These are phyloP conservation scores for Tromatobia lineatoria DNA, from an alignment of 2,888 invertebrate species.

Conservation along the genomic window DNA sequence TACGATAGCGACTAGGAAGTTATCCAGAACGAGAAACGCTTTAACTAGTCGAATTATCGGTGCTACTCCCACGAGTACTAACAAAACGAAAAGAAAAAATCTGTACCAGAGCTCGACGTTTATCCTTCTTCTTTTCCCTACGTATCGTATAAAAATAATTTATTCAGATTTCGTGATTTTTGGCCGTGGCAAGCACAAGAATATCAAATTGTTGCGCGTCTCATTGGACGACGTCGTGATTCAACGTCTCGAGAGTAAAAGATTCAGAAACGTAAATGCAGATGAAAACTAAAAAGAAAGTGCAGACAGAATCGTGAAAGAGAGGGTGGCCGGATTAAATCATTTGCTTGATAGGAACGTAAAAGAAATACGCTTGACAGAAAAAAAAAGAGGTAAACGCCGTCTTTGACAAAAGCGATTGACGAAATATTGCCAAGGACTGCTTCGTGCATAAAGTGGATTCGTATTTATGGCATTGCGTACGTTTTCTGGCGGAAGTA, in stretches of 20 bases:
- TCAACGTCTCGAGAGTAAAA: slow-evolving; percentile 28
- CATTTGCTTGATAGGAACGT: slow-evolving; percentile 62
- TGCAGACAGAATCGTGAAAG: slow-evolving; percentile 39
- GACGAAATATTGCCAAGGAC: slow-evolving; percentile 33
- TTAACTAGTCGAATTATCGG: slow-evolving; percentile 56
- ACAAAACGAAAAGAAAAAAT: slow-evolving; percentile 33
- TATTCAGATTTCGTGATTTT: slow-evolving; percentile 45
- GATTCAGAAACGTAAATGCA: neutral
- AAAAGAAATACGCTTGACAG: slow-evolving; percentile 20
- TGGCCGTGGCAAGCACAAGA: slow-evolving; percentile 38
- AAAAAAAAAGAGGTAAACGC: slow-evolving; percentile 1
- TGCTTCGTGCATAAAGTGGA: neutral
- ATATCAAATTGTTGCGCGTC: slow-evolving; percentile 52
- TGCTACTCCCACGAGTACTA: slow-evolving; percentile 37
- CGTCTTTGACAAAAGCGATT: slow-evolving; percentile 31
- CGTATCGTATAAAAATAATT: slow-evolving; percentile 15
- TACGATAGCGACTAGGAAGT: slow-evolving; percentile 2
- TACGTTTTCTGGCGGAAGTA: slow-evolving; percentile 54
- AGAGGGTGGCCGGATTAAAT: slow-evolving; percentile 57
- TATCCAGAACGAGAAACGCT: slow-evolving; percentile 27
- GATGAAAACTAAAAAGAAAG: slow-evolving; percentile 22
- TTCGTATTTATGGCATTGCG: slow-evolving; percentile 31
- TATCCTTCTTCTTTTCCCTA: slow-evolving; percentile 44
- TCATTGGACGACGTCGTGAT: slow-evolving; percentile 50
- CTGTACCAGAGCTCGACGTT: slow-evolving; percentile 29